Evolutionary conservation across 2,113 vertebrate species (phyloP).

Genomic region (Phoxinus phoxinus): DNA sequence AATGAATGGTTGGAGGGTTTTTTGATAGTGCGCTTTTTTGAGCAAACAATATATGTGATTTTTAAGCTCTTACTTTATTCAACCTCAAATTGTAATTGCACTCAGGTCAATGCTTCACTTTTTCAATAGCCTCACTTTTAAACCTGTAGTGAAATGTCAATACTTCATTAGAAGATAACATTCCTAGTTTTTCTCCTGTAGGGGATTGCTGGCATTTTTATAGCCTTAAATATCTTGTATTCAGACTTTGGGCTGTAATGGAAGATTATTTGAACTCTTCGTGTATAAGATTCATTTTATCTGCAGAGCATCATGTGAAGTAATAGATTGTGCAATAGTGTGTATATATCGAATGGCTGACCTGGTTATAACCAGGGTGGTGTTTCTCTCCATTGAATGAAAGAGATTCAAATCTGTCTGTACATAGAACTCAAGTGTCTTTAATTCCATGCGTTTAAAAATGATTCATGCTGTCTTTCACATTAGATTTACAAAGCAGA

Average conservation of each 20-base stretch:
- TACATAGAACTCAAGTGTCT: constrained; percentile 46
- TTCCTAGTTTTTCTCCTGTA: constrained; percentile 43
- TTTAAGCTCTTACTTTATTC: constrained; percentile 31
- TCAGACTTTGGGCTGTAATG: constrained; percentile 35
- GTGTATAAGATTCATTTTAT: constrained; percentile 12
- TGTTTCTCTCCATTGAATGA: constrained; percentile 30
- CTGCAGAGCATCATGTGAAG: constrained; percentile 9
- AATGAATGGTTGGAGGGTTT: background rate
- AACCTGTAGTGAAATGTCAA: constrained; percentile 16
- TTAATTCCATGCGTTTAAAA: constrained; percentile 42
- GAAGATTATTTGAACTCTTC: constrained; percentile 25
- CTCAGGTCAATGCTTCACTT: constrained; percentile 49
- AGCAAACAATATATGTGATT: background rate
- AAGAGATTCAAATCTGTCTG: constrained; percentile 34
- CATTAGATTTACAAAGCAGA: constrained; percentile 52
- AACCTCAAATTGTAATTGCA: constrained; percentile 49
- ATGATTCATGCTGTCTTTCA: constrained; percentile 8
- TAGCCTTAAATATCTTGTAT: constrained; percentile 54
- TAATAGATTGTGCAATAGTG: constrained; percentile 47
- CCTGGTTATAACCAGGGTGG: constrained; percentile 3
- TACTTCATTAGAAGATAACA: background rate
- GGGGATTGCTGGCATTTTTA: constrained; percentile 49
- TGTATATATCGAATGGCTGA: constrained; percentile 11
- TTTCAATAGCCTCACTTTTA: constrained; percentile 42
- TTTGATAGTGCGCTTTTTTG: background rate